Evolutionary conservation across 1,140 invertebrate genomes (phyloP), one percentile per base, ranked within the genome.

Genomic region (Cydia splendana): DNA sequence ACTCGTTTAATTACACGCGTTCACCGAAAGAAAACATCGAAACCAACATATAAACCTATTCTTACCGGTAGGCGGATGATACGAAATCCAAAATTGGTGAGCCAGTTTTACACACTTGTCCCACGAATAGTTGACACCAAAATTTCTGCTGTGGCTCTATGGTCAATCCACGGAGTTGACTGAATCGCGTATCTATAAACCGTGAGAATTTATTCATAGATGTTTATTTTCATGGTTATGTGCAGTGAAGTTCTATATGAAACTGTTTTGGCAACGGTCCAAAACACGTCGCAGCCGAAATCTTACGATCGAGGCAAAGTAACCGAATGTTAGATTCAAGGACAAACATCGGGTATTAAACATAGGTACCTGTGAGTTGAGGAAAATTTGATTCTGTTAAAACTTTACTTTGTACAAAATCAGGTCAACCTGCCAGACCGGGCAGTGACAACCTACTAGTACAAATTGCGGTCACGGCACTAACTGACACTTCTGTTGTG

Each of bases 41-140:
- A 20, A 62, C 20, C 6, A 24, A 24, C 45, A 15, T 48, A 12
- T 48, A 48, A 48, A 48, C 9, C 5, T 67, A 45, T 18, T 34
- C 79, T 81, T 83, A 91, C 91, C 90, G 79, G 91, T 84, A 81
- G 95, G 95, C 86, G 95, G 95, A 92, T 95, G 95, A 91, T 95
- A 95, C 74, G 95, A 95, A 86, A 95, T 95, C 95, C 95, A 95
- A 92, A 95, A 95, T 93, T 95, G 95, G 90, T 95, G 95, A 93
- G 95, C 95, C 95, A 95, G 94, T 89, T 94, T 94, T 78, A 75
- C 65, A 75, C 75, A 78, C 51, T 82, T 24, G 18, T 75, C 67
- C 18, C 67, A 34, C 34, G 34, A 71, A 71, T 42, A 45, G 15
- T 71, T 71, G 15, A 45, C 9, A 42, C 15, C 34, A 34, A 18